Evolutionary conservation across 2,797 vertebrate species (phyloP).

Genomic region (Discoglossus pictus): DNA sequence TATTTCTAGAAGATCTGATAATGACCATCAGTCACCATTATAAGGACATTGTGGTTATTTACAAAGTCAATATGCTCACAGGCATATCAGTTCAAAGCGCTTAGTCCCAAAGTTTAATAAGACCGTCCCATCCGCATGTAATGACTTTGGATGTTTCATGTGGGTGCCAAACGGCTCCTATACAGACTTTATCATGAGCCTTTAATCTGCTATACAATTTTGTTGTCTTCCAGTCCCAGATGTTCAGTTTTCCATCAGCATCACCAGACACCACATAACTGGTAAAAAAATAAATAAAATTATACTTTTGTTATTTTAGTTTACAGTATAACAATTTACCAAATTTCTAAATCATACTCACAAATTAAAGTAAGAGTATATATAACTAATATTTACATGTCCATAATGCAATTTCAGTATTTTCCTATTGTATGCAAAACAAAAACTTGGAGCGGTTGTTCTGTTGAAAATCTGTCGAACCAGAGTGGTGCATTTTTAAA

Average conservation of each 20-base stretch:
- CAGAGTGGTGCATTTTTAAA: no score
- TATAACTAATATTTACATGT: no score
- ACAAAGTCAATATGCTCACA: not conserved
- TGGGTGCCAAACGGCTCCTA: conserved; percentile 96
- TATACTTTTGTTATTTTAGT: no score
- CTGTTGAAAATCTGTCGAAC: no score
- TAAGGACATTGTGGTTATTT: no score
- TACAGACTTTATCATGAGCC: conserved; percentile 97
- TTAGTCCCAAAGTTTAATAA: conserved; percentile 97
- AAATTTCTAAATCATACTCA: no score
- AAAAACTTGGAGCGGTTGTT: no score
- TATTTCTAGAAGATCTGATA: no score
- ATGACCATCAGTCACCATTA: no score
- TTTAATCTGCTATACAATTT: conserved; percentile 97
- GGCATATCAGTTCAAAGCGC: not conserved
- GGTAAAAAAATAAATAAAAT: conserved; percentile 30
- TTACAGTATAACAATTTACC: not conserved
- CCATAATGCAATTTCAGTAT: no score
- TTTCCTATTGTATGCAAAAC: no score
- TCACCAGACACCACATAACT: conserved; percentile 98
- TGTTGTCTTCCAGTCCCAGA: conserved; percentile 99
- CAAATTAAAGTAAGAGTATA: no score
- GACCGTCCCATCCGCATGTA: conserved; percentile 96
- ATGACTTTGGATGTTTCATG: conserved; percentile 98
- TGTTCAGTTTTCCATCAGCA: conserved; percentile 95